Percentiles rank a stretch among this genome's conserved stretches.
Evolutionary conservation across 2,113 vertebrate genomes (phyloP).

Genomic region (Alouatta palliata): DNA sequence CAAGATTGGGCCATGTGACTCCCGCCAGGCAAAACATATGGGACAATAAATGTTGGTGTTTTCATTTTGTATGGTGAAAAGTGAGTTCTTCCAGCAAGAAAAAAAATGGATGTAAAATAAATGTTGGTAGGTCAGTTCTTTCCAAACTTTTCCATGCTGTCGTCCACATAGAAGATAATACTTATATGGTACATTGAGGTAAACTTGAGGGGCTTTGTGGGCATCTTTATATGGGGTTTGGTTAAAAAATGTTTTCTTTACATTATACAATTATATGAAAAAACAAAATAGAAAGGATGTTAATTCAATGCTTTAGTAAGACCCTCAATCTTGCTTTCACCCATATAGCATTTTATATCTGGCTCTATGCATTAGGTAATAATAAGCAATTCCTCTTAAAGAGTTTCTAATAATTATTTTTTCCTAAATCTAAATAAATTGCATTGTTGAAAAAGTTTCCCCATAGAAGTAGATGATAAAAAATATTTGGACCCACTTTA

Average conservation of each 20-base stretch:
- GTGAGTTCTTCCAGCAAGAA: background rate
- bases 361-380: background rate
- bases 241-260: constrained; percentile 3
- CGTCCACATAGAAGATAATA: background rate
- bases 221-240: background rate
- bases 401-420: background rate
- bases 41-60: background rate
- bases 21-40: background rate
- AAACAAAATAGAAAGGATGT: background rate
- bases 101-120: background rate
- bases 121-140: background rate
- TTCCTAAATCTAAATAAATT: background rate
- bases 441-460: background rate
- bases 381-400: background rate
- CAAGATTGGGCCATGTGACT: background rate
- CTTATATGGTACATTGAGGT: background rate
- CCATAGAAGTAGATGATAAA: background rate
- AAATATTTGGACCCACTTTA: constrained; percentile 11
- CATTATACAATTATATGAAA: background rate
- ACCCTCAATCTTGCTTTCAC: background rate
- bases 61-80: constrained; percentile 18
- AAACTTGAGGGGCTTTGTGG: background rate
- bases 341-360: constrained; percentile 28
- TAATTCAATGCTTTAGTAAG: constrained; percentile 8
- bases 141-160: background rate